Percentiles rank a stretch among this genome's conserved stretches.
These are phyloP conservation scores for Atethmia centrago DNA, from an alignment of 2,888 invertebrate species.

Conservation along the genomic window DNA sequence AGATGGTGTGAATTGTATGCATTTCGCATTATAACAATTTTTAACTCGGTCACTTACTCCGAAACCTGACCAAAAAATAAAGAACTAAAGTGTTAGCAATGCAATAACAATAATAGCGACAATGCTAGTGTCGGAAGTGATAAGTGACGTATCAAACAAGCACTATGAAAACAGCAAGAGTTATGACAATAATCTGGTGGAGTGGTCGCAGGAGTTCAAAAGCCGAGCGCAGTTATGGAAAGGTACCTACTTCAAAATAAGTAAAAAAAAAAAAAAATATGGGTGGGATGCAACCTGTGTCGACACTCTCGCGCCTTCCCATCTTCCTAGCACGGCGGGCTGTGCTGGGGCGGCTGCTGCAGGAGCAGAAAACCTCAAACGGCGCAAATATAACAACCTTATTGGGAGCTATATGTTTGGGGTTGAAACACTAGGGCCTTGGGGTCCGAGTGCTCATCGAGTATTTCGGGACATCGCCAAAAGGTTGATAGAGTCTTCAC, in stretches of 20 bases:
- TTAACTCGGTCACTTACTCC: conserved; percentile 1
- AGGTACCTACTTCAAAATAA: conserved; percentile 68
- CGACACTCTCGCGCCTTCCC: no score
- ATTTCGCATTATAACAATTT: neutral
- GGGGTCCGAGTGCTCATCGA: no score
- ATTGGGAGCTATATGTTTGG: no score
- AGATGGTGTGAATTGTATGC: conserved; percentile 5
- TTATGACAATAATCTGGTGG: conserved; percentile 26
- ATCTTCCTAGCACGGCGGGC: no score
- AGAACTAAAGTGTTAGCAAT: neutral
- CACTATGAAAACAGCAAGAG: conserved; percentile 20
- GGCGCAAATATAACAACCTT: no score
- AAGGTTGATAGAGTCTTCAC: no score
- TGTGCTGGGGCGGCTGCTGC: no score
- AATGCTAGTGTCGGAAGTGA: conserved; percentile 57
- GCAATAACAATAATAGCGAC: conserved; percentile 2
- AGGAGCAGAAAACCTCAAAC: no score
- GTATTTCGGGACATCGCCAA: no score
- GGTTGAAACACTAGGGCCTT: no score
- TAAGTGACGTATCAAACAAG: conserved; percentile 19
- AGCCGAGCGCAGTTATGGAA: conserved; percentile 82
- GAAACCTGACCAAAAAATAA: conserved; percentile 16
- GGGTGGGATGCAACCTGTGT: no score
- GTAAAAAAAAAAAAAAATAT: no score
- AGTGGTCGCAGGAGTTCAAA: conserved; percentile 82